Evolutionary conservation across 2,113 vertebrate genomes (phyloP), one percentile per base, ranked within the genome.

Genomic region (Bubo bubo): DNA sequence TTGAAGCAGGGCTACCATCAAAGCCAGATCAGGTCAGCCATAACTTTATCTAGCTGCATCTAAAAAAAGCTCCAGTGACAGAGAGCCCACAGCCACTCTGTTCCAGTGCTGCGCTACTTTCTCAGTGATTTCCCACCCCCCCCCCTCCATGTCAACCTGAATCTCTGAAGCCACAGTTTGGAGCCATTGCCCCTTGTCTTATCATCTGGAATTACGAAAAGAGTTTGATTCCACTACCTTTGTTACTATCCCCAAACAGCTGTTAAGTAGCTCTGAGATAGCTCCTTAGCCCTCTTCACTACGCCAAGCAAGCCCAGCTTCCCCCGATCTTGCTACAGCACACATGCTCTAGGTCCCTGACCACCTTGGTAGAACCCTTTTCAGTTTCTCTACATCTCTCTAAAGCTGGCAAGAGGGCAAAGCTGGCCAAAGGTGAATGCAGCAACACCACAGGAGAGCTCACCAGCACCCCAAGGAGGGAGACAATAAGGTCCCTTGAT

Each of bases 391-490:
- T n/a, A 53, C 26, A 18, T 43, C 4, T 60, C 39, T 43, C 70
- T 22, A 47, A 23, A 76, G 68, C 28, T 16, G 12, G 6, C 8
- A 1, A 83, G 27, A 73, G 24, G 37, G 8, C 58, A 91, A 83
- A 59, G 43, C 37, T 15, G 18, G 26, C 27, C 68, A 84, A 41
- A 74, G 18, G 23, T 43, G 50, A 84, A 73, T 0, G 2, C 52
- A 75, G 32, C 27, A 35, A 35, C 6, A 66, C 17, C 32, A 52
- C 12, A 2, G 2, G 23, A 81, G 20, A 93, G 34, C 24, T 56
- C 63, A 56, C 32, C 71, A 81, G 41, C 60, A 52, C 26, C 24
- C 39, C 0, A 0, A 30, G 35, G 34, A 60, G 12, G 7, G 7
- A 87, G 10, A 58, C 45, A 80, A 16, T 11, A 37, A 34, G 14